Evolutionary conservation across 1,140 invertebrate genomes (phyloP), one percentile per base, ranked within the genome.

Genomic region (Argopecten irradians): DNA sequence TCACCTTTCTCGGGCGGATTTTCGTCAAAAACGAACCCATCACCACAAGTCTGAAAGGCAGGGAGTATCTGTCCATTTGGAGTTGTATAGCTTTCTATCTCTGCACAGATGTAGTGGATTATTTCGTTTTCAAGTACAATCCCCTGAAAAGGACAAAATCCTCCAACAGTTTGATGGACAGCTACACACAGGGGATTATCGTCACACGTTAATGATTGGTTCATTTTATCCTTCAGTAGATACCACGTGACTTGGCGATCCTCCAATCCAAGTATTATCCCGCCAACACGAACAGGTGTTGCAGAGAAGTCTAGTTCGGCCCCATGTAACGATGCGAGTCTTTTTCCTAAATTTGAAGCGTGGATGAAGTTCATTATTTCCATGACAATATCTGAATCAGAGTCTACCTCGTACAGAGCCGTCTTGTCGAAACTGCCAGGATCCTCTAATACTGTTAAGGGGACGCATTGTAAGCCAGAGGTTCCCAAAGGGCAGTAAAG

Each of bases 241-340:
- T 88, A 92, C 91, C 91, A 92, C 14, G 83, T 88, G 34, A 91
- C 87, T 2, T 86, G 84, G n/a, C 89, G 71, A 2, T 88, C 88
- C 34, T 41, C 22, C 16, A 85, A 35, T 41, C 87, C 84, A 19
- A 89, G 83, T 0, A 90, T 32, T 5, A 83, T 55, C 32, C 86
- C 91, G n/a, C 84, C 82, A 7, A 88, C 33, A 1, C 43, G n/a
- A 14, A 87, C 33, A 71, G 88, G 85, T 1, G 46, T 35, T 22
- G n/a, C 71, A 33, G 87, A 41, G 39, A 90, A 88, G 86, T 91
- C 89, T 19, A 90, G 46, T 87, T 91, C 89, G 32, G 83, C 28
- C 13, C 85, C 55, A 32, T 89, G 89, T 46, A 89, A 19, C 16
- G 41, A 41, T 34, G 83, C 19, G 22, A 90, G 86, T 13, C 87